Conservation (phyloP, 2,797 vertebrate species). For the Lagocephalus sceleratus region DNA sequence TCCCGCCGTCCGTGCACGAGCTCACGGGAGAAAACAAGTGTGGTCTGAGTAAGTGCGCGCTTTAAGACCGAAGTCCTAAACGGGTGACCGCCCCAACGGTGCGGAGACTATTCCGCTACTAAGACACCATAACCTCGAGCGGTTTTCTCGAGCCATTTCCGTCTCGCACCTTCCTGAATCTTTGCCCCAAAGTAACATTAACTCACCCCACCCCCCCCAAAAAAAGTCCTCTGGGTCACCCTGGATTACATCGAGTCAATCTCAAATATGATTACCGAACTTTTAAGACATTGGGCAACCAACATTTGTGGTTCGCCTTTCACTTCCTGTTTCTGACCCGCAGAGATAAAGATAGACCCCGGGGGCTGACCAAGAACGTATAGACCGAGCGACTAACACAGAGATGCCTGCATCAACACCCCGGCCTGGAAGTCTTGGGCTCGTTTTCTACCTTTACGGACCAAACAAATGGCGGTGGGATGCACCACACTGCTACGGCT, state of each 20-base stretch:
- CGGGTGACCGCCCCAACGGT: constrained; percentile 43
- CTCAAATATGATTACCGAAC: constrained; percentile 7
- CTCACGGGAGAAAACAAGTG: constrained; percentile 24
- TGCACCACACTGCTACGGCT: constrained; percentile 48
- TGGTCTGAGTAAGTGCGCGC: constrained; percentile 4
- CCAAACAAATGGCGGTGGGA: constrained; percentile 40
- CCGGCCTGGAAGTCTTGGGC: no score
- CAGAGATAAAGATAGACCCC: constrained; percentile 37
- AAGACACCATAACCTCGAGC: constrained; percentile 39
- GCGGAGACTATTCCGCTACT: constrained; percentile 29
- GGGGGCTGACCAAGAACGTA: constrained; percentile 27
- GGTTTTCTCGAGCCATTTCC: constrained; percentile 20
- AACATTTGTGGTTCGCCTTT: constrained; percentile 24
- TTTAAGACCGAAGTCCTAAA: constrained; percentile 26
- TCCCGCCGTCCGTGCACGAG: constrained; percentile 5
- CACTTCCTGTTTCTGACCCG: constrained; percentile 30
- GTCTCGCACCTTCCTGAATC: constrained; percentile 7
- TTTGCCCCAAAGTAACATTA: constrained; percentile 6
- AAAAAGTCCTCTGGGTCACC: neutral
- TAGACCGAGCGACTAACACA: constrained; percentile 26
- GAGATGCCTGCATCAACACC: constrained; percentile 20
- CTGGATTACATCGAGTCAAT: neutral
- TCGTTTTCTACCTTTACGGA: constrained; percentile 25
- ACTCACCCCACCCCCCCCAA: no score
- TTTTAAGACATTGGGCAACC: constrained; percentile 36